Evolutionary conservation across 2,113 vertebrate species (phyloP), one percentile per base, ranked within the genome.

Genomic region (Archilochus colubris): DNA sequence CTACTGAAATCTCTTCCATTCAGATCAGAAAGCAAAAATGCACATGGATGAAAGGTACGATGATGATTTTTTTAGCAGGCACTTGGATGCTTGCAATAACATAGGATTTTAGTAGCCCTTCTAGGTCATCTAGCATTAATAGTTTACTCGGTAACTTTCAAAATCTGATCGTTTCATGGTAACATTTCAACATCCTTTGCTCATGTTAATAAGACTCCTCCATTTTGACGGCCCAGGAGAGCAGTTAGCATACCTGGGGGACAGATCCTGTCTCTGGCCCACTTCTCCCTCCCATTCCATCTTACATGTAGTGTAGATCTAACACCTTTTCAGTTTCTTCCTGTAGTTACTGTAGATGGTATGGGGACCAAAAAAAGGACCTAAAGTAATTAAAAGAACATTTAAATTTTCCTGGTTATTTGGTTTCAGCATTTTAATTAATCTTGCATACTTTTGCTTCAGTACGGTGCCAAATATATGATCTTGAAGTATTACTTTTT

Each of bases 361-460:
- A 63, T 61, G 20, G 25, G 50, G 53, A 25, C 28, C 51, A 44
- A 86, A 43, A 69, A 89, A 72, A 61, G 33, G 66, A 55, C 84
- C 25, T 63, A 21, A 86, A 85, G 28, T 67, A 21, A 73, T 63
- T 83, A 75, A 89, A 82, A 95, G 22, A 88, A 18, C 43, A 33
- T 90, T 76, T 76, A 61, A n/a, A 48, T 91, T 92, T 86, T 93
- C 53, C 44, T 62, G 53, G 54, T 44, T 30, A 64, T 69, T 86
- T 80, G 75, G 23, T 51, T 93, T 92, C 91, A 89, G 85, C 40
- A 50, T 75, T 85, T 93, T 72, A 74, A 85, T 86, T 83, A 40
- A 83, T 93, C 62, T 91, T 33, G 72, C 76, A 19, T 94, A 79
- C 58, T 92, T 92, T 93, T 68, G 38, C 66, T 93, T 96, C 40